These are phyloP conservation scores for Leptopilina drosophilae DNA, from an alignment of 2,888 invertebrate species.

Conservation along the genomic window DNA sequence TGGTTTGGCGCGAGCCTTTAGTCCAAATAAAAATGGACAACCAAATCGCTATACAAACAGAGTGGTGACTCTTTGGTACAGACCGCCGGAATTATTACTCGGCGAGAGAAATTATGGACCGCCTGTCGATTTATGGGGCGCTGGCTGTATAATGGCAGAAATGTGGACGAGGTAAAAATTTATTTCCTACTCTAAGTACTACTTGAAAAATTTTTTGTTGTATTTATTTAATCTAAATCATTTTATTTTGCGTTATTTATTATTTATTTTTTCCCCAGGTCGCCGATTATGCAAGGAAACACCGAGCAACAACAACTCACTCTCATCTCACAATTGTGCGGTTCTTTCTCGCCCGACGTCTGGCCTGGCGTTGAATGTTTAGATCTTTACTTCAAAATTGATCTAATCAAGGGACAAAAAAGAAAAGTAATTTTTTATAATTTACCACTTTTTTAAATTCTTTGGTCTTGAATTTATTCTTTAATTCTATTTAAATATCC, in stretches of 20 bases:
- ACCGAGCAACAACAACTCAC: slow-evolving; percentile 98
- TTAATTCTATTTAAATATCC: too few relatives aligned
- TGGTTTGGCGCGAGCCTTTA: slow-evolving; percentile 96
- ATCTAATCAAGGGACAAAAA: slow-evolving; percentile 91
- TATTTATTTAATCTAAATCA: too few relatives aligned
- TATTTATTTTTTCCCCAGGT: slow-evolving; percentile 75
- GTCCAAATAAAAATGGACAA: slow-evolving; percentile 90
- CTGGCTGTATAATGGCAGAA: slow-evolving; percentile 99
- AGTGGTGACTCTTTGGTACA: slow-evolving; percentile 98
- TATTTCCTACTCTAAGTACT: neutral
- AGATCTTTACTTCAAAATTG: slow-evolving; percentile 92
- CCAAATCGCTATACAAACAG: slow-evolving; percentile 96
- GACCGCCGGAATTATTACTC: slow-evolving; percentile 84
- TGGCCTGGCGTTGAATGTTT: slow-evolving; percentile 96
- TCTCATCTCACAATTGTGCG: slow-evolving; percentile 96
- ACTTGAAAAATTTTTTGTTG: neutral
- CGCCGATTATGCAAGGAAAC: slow-evolving; percentile 96
- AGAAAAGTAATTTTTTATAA: slow-evolving; percentile 84
- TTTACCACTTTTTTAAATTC: neutral
- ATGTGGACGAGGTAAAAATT: slow-evolving; percentile 91
- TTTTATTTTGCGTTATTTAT: neutral
- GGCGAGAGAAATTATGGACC: slow-evolving; percentile 97
- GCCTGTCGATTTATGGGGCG: slow-evolving; percentile 97
- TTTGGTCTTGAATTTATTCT: too few relatives aligned
- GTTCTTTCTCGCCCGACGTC: slow-evolving; percentile 93